Evolutionary conservation across 1,140 invertebrate species (phyloP).

Genomic region (Drosophila aff.): DNA sequence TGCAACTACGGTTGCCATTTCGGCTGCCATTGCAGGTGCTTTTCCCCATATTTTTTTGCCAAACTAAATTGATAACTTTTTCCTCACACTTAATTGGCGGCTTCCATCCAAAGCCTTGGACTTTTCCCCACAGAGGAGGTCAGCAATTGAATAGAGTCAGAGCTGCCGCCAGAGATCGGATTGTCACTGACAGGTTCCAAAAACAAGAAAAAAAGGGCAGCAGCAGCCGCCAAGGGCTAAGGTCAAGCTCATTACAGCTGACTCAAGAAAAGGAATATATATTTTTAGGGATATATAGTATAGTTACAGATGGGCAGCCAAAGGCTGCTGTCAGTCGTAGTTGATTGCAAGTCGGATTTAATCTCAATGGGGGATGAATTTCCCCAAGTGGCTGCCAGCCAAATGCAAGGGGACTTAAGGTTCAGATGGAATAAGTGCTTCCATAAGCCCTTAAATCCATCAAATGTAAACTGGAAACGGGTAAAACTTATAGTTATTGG

Average conservation of each 20-base stretch:
- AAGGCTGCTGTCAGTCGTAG: constrained; percentile 38
- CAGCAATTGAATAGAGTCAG: constrained; percentile 33
- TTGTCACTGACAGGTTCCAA: constrained; percentile 32
- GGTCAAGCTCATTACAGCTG: constrained; percentile 50
- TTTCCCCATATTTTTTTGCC: background rate
- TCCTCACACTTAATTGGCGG: constrained; percentile 6
- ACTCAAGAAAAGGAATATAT: constrained; percentile 16
- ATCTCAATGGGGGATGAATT: constrained; percentile 40
- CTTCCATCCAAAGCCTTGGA: constrained; percentile 22
- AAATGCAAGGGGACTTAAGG: constrained; percentile 11
- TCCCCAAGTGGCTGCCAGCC: constrained; percentile 27
- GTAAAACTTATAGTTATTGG: background rate
- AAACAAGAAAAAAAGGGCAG: background rate
- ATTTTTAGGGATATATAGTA: constrained; percentile 11
- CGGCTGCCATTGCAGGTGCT: constrained; percentile 39
- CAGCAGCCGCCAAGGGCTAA: constrained; percentile 23
- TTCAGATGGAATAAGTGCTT: constrained; percentile 15
- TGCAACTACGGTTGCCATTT: constrained; percentile 36
- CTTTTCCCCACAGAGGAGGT: constrained; percentile 15
- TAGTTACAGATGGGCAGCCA: constrained; percentile 26
- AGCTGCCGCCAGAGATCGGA: constrained; percentile 15
- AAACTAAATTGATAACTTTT: constrained; percentile 38
- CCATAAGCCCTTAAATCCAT: constrained; percentile 26
- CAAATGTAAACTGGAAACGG: constrained; percentile 3
- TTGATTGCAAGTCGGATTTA: constrained; percentile 36